Conservation (phyloP, 2,797 vertebrate species). For the Halcyon badia region DNA sequence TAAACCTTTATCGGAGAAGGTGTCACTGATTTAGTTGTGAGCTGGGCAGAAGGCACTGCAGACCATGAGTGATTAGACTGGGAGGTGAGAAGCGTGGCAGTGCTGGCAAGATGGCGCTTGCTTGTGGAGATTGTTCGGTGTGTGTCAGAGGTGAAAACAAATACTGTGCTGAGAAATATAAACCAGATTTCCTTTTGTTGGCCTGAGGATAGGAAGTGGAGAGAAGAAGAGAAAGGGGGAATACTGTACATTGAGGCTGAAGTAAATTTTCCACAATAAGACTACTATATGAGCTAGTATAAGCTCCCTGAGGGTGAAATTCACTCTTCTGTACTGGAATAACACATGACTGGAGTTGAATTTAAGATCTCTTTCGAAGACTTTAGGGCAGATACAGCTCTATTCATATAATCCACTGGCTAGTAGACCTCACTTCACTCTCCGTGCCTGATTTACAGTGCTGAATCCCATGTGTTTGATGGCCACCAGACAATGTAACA, state of each 20-base stretch:
- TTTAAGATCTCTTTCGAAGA: constrained; percentile 30
- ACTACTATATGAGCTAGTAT: constrained; percentile 10
- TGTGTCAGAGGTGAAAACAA: constrained; percentile 63
- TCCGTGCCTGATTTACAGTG: background rate
- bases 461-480: background rate
- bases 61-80: background rate
- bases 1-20: background rate
- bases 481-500: background rate
- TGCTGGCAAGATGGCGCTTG: background rate
- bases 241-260: constrained; percentile 42
- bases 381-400: background rate
- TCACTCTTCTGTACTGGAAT: constrained; percentile 2
- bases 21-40: constrained; percentile 14
- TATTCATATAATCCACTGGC: background rate
- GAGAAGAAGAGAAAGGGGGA: constrained; percentile 3
- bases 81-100: constrained; percentile 10
- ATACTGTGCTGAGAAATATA: constrained; percentile 63
- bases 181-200: constrained; percentile 64
- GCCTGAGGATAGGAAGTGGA: constrained; percentile 37
- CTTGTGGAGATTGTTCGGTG: background rate
- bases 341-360: background rate
- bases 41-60: background rate
- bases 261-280: constrained; percentile 52
- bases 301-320: constrained; percentile 58
- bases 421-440: background rate